phyloP scores from a whole-genome alignment of 2,797 vertebrate species.

The Artibeus jamaicensis region DNA sequence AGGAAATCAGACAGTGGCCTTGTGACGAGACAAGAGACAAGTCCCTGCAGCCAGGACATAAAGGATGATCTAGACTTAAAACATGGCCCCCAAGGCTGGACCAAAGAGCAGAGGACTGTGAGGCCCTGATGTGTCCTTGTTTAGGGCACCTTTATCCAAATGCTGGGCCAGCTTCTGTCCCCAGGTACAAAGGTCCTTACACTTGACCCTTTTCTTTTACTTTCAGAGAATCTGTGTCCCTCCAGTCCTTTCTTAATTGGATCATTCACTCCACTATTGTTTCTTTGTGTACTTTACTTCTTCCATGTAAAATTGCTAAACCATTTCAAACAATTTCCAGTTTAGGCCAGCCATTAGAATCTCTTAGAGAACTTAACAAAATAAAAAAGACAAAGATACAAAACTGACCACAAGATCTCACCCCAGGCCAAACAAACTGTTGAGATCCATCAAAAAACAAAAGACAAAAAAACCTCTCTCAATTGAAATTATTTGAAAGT shows the following conservation, averaged over 20 bases:
- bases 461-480: neutral
- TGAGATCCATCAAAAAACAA: neutral
- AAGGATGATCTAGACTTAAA: rapidly evolving
- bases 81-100: neutral
- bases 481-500: neutral
- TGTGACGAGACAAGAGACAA: neutral
- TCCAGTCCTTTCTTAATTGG: too few relatives aligned
- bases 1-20: neutral
- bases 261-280: neutral
- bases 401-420: neutral
- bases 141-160: neutral
- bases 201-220: neutral
- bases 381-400: neutral
- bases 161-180: neutral
- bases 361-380: neutral
- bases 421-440: neutral
- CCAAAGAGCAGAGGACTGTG: rapidly evolving
- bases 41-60: too few relatives aligned
- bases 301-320: neutral
- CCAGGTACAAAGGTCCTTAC: too few relatives aligned
- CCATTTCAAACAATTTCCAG: neutral
- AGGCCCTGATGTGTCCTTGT: neutral
- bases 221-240: neutral
- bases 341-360: neutral
- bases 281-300: neutral